Base-by-base conservation (phyloP, 2,888 invertebrate species). In the Saturnia japonica region DNA sequence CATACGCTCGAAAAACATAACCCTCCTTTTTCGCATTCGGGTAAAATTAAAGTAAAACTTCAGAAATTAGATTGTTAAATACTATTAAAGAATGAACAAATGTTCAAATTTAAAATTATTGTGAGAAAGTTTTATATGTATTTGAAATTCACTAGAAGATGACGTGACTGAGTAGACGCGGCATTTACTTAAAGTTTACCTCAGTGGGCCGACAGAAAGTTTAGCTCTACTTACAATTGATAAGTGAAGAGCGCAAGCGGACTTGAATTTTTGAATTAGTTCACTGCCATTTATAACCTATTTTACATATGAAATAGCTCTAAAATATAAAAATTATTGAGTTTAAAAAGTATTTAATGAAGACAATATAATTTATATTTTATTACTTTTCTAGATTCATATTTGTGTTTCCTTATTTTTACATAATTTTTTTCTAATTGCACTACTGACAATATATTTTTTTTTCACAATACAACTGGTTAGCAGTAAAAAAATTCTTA, bases 121-220 rank as follows among this genome's bases (percentile, higher is more conserved):
- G 67, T 74, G 68, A 76, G 72, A 73, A 76, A 80, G 77, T 81
- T 82, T n/a, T n/a, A n/a, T 82, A 82, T 83, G n/a, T 82, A 84
- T 81, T 73, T 74, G 42, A 81, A 81, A 82, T 81, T 75, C 80
- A 45, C 77, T 74, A 60, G 77, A 80, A 79, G 82, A 75, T 79
- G 79, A 77, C 75, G 78, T 71, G 74, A 80, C 79, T 75, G 79
- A 77, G 78, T 78, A 81, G 80, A 83, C 85, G 83, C 77, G 76
- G 87, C 89, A 89, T 90, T 87, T 85, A 85, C 88, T 91, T 90
- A 88, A 89, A 91, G 87, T 90, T 90, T 89, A 89, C 89, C 84
- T 85, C 85, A 88, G 88, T 90, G 86, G 84, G 81, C 78, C 82
- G 75, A n/a, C 6, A 4, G 6, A 83, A 87, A 90, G 86, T 91